Percentiles rank a stretch among this genome's conserved stretches.
Conservation (phyloP, 2,113 vertebrate genomes). For the Gallinago paraguaiae region DNA sequence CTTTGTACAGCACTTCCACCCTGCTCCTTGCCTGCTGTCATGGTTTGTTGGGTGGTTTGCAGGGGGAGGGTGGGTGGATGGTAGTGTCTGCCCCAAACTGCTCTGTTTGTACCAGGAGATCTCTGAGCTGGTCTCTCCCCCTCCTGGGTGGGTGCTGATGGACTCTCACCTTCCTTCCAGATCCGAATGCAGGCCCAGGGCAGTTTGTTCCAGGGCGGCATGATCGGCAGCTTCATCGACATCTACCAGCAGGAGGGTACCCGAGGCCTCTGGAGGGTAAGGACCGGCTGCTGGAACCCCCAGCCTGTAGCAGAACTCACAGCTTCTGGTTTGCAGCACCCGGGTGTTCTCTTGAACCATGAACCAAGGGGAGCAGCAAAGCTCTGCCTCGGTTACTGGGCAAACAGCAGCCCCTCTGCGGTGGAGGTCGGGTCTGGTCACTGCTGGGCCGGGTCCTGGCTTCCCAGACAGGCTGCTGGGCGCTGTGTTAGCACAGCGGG, state of each 20-base stretch:
- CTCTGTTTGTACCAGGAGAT: not conserved
- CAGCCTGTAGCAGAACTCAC: not conserved
- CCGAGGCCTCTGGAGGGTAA: slow-evolving; percentile 93
- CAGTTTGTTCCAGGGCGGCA: slow-evolving; percentile 91
- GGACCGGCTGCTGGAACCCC: slow-evolving; percentile 17
- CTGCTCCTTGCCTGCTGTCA: not conserved
- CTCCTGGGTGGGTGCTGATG: not conserved
- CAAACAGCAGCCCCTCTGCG: not conserved
- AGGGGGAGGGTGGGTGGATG: accelerated
- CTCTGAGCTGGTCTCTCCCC: not conserved
- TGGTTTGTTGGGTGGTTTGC: accelerated
- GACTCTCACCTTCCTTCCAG: slow-evolving; percentile 63
- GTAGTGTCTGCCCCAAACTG: not conserved
- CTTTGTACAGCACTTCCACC: no score
- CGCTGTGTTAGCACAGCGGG: no score
- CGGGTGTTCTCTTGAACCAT: not conserved
- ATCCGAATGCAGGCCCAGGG: slow-evolving; percentile 98
- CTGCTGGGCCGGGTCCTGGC: not conserved
- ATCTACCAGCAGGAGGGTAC: slow-evolving; percentile 97
- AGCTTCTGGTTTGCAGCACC: not conserved
- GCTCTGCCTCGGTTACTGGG: not conserved
- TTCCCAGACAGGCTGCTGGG: not conserved
- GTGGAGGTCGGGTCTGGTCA: not conserved
- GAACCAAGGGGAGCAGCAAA: no score
- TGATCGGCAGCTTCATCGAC: slow-evolving; percentile 97